phyloP scores from a whole-genome alignment of 2,888 invertebrate species.

The Synanthedon tipuliformis region DNA sequence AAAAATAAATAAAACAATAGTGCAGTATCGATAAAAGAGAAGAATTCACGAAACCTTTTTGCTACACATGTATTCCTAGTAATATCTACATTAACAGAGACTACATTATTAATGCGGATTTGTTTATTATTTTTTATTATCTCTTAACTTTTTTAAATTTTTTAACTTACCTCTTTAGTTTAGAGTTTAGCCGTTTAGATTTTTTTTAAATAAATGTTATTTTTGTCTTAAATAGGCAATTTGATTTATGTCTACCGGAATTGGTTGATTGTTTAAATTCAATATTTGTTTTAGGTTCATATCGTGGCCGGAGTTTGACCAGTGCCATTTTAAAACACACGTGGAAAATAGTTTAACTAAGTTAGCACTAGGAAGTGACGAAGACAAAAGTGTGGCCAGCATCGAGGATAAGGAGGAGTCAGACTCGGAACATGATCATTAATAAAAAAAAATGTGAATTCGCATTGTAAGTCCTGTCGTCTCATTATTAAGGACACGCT shows the following conservation, averaged over 20 bases:
- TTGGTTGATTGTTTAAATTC: not conserved
- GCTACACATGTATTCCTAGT: not conserved
- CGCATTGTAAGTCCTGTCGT: not conserved
- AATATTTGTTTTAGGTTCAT: slow-evolving; percentile 46
- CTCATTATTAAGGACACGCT: too few species aligned
- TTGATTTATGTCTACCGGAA: too few species aligned
- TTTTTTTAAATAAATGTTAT: too few species aligned
- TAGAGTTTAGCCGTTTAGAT: too few species aligned
- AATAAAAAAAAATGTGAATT: too few species aligned
- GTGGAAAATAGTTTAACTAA: slow-evolving; percentile 73
- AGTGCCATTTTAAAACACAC: slow-evolving; percentile 73
- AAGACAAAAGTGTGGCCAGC: slow-evolving; percentile 30
- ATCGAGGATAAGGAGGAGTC: slow-evolving; percentile 43
- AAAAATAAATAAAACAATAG: too few species aligned
- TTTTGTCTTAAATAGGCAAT: too few species aligned
- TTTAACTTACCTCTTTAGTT: too few species aligned
- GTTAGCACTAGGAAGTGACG: slow-evolving; percentile 41
- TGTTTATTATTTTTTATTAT: too few species aligned
- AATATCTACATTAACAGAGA: too few species aligned
- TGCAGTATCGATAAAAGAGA: not conserved
- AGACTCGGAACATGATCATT: slow-evolving; percentile 20
- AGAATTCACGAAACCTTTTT: not conserved
- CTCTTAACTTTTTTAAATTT: too few species aligned
- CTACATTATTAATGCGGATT: too few species aligned
- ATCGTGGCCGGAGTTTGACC: slow-evolving; percentile 75